phyloP scores from a whole-genome alignment of 2,797 vertebrate genomes.

The Distichodus sexfasciatus region DNA sequence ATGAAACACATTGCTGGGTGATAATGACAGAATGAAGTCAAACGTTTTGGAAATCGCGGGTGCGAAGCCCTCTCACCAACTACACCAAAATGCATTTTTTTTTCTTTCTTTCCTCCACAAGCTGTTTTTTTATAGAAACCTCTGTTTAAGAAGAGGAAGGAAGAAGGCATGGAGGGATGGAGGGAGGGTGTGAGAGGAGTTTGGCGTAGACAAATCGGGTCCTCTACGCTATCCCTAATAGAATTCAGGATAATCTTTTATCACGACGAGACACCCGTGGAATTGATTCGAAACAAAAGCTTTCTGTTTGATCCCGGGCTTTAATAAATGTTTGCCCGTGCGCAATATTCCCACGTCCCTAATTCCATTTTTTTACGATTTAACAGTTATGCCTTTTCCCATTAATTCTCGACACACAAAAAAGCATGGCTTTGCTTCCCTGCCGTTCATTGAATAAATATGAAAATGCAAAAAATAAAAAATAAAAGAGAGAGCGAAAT shows the following conservation, averaged over 20 bases:
- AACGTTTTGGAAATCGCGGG: conserved; percentile 80
- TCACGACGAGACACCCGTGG: conserved; percentile 89
- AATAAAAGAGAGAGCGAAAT: too few species aligned
- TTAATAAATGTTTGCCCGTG: conserved; percentile 92
- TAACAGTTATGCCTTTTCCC: conserved; percentile 89
- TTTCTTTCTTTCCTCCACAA: not conserved
- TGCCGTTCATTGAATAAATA: conserved; percentile 71
- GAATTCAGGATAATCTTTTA: conserved; percentile 91
- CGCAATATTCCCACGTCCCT: conserved; percentile 82
- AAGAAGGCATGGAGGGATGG: not conserved
- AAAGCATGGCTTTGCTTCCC: conserved; percentile 70
- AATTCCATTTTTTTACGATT: conserved; percentile 92
- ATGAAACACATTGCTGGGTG: conserved; percentile 53
- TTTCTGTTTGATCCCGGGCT: conserved; percentile 95
- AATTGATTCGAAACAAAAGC: conserved; percentile 90
- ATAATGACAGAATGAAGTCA: conserved; percentile 57
- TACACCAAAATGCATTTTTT: not conserved
- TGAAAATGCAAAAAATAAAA: conserved; percentile 46
- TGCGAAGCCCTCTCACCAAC: conserved; percentile 48
- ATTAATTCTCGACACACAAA: conserved; percentile 87
- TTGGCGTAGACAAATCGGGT: not conserved
- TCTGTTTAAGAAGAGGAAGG: not conserved
- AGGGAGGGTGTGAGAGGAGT: not conserved
- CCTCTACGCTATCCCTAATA: conserved; percentile 78
- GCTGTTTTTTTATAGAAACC: not conserved